Conservation (phyloP, 2,888 invertebrate species). For the Brachyopa scutellaris region DNA sequence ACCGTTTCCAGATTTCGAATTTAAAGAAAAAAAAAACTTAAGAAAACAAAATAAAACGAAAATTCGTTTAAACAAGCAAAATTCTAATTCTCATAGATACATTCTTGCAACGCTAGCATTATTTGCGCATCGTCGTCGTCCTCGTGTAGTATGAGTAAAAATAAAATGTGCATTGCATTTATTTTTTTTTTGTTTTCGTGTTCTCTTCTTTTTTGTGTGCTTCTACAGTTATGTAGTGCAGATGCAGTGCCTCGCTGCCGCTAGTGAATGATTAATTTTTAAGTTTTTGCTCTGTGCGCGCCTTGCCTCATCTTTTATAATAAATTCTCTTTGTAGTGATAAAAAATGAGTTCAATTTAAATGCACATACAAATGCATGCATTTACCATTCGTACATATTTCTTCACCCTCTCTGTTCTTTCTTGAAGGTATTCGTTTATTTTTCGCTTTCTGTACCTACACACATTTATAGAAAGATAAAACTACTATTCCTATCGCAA, state of each 20-base stretch:
- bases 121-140: slow-evolving; percentile 42
- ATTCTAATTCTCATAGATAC: slow-evolving; percentile 14
- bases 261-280: slow-evolving; percentile 68
- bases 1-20: slow-evolving; percentile 20
- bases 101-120: slow-evolving; percentile 39
- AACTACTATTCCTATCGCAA: slow-evolving; percentile 36
- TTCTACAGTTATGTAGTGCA: too few relatives aligned
- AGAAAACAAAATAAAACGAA: slow-evolving; percentile 12
- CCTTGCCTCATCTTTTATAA: slow-evolving; percentile 31
- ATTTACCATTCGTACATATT: slow-evolving; percentile 41
- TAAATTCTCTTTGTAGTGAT: slow-evolving; percentile 66
- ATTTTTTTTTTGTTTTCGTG: slow-evolving; percentile 4
- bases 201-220: slow-evolving; percentile 26
- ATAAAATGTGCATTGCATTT: slow-evolving; percentile 38
- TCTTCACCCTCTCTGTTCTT: slow-evolving; percentile 1
- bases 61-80: slow-evolving; percentile 31
- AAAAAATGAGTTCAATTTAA: slow-evolving; percentile 71
- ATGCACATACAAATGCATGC: slow-evolving; percentile 62
- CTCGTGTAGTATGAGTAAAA: slow-evolving; percentile 14
- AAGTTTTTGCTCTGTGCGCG: slow-evolving; percentile 21
- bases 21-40: background rate
- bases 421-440: slow-evolving; percentile 11
- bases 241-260: too few relatives aligned
- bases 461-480: slow-evolving; percentile 51
- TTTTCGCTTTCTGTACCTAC: slow-evolving; percentile 4